A percentile compares a stretch with the other conserved stretches of the same genome.
These are phyloP conservation scores for Ceratosolen fusciceps DNA, from an alignment of 1,140 invertebrate genomes.

Conservation along the genomic window DNA sequence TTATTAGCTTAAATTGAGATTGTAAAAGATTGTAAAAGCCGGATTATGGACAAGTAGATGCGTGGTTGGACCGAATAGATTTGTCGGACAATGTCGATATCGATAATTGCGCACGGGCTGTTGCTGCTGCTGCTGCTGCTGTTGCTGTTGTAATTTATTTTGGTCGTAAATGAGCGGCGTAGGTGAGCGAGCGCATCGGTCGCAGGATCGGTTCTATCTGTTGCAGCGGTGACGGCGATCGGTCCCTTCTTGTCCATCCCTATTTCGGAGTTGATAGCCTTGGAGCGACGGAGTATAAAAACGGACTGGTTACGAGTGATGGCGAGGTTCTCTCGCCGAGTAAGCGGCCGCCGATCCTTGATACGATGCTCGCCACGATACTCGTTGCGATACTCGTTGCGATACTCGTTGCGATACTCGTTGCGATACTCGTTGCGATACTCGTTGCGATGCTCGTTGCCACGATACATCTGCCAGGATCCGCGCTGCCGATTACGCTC, in stretches of 20 bases:
- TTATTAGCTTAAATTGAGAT: too few species aligned
- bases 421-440: too few species aligned
- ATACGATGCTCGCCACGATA: too few species aligned
- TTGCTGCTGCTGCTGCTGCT: too few species aligned
- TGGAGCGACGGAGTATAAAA: constrained; percentile 38
- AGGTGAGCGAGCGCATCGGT: too few species aligned
- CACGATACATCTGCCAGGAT: too few species aligned
- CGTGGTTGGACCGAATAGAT: constrained; percentile 14
- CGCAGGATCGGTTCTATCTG: constrained; percentile 17
- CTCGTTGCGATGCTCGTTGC: too few species aligned
- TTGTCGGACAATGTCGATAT: background rate
- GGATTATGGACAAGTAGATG: too few species aligned
- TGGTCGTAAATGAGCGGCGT: constrained; percentile 25
- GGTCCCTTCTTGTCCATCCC: constrained; percentile 16
- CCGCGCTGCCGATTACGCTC: background rate
- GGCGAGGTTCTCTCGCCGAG: background rate
- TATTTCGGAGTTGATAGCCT: constrained; percentile 42
- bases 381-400: too few species aligned
- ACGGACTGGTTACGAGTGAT: constrained; percentile 31
- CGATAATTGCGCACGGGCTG: background rate
- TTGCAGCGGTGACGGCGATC: background rate
- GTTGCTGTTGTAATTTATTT: constrained; percentile 5
- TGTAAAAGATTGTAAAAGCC: too few species aligned
- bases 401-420: too few species aligned
- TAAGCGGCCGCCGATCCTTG: background rate